These are phyloP conservation scores for Camponotus floridanus DNA, from an alignment of 1,140 invertebrate species.

Conservation along the genomic window DNA sequence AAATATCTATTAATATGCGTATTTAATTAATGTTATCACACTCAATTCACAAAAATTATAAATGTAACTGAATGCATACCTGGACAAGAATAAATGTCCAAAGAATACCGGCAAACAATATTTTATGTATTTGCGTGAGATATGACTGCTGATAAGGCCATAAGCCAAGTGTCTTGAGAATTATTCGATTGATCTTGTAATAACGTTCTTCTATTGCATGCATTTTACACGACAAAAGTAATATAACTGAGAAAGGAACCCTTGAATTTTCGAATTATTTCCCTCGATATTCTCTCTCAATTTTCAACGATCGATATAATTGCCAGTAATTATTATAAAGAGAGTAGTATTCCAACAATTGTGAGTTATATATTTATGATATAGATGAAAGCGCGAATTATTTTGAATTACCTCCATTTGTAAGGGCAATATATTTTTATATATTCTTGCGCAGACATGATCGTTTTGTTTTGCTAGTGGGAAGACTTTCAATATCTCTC, in stretches of 20 bases:
- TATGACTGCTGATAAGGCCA: conserved; percentile 41
- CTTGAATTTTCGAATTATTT: not conserved
- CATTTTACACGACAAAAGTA: not conserved
- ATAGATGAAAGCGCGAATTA: not conserved
- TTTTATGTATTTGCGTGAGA: not conserved
- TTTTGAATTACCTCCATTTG: not conserved
- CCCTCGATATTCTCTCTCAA: not conserved
- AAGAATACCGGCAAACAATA: conserved; percentile 8
- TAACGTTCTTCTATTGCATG: not conserved
- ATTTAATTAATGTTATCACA: not conserved
- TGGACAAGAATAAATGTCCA: conserved; percentile 22
- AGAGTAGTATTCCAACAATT: conserved; percentile 5
- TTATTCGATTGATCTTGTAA: conserved; percentile 39
- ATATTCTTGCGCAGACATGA: not conserved
- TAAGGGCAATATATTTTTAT: not conserved
- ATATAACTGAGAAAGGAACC: not conserved
- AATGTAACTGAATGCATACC: conserved; percentile 6
- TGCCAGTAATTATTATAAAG: not conserved
- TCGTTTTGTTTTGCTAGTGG: not conserved
- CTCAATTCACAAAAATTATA: too few relatives aligned
- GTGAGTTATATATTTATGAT: not conserved
- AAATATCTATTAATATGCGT: not conserved
- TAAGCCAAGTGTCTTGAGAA: conserved; percentile 29
- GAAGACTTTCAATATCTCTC: not conserved
- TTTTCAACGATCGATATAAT: not conserved